These are phyloP conservation scores for Ethmia dodecea DNA, from an alignment of 2,888 invertebrate genomes.

Conservation along the genomic window DNA sequence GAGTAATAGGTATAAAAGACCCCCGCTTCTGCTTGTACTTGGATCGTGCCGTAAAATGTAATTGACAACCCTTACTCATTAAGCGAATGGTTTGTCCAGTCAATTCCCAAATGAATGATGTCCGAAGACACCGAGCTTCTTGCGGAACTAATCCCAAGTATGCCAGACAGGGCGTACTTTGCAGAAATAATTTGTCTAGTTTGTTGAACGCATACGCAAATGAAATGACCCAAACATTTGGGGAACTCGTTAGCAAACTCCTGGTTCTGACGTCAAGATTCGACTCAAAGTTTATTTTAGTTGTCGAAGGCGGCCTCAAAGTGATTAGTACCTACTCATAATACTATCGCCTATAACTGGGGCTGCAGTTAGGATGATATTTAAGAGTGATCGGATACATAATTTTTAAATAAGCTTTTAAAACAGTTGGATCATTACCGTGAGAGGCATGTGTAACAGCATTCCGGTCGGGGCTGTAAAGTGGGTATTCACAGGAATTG, in stretches of 20 bases:
- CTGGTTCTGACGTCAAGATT: conserved; percentile 36
- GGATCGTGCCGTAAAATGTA: conserved; percentile 14
- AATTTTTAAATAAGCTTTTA: background rate
- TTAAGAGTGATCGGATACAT: background rate
- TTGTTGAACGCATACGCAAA: conserved; percentile 45
- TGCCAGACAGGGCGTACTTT: conserved; percentile 46
- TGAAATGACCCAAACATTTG: conserved; percentile 44
- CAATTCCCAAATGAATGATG: conserved; percentile 43
- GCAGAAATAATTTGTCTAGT: conserved; percentile 51
- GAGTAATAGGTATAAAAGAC: too few relatives aligned
- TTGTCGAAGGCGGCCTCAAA: conserved; percentile 27
- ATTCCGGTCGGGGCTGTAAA: too few relatives aligned
- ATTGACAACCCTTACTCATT: conserved; percentile 32
- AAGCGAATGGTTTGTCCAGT: conserved; percentile 36
- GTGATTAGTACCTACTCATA: conserved; percentile 22
- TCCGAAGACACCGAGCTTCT: conserved; percentile 30
- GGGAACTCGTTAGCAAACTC: conserved; percentile 45
- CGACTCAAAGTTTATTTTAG: conserved; percentile 27
- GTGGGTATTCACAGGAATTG: too few relatives aligned
- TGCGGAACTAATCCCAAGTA: conserved; percentile 46
- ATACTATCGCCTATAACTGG: background rate
- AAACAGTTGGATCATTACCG: background rate
- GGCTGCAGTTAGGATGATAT: background rate
- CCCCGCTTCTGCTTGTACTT: background rate
- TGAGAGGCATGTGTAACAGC: background rate